Evolutionary conservation across 1,140 invertebrate genomes (phyloP).

Genomic region (Atopsyche davidsoni): DNA sequence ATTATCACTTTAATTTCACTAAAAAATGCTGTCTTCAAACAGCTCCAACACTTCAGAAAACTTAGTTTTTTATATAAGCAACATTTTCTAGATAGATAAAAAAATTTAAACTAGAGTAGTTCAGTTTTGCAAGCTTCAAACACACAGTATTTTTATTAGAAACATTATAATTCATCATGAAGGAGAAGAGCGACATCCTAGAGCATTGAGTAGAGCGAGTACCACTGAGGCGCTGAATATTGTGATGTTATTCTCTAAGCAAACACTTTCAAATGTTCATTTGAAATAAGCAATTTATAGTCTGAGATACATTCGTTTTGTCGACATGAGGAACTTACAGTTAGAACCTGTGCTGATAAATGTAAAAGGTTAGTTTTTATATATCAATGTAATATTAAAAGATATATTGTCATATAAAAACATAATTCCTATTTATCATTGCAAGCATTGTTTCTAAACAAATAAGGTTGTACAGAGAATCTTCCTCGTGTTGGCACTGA

Average conservation of each 20-base stretch:
- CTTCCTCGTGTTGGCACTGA: constrained; percentile 9
- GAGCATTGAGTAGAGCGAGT: constrained; percentile 29
- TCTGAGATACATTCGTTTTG: constrained; percentile 14
- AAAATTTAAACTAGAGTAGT: no score
- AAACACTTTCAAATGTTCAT: constrained; percentile 23
- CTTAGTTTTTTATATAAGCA: no score
- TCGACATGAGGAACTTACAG: constrained; percentile 3
- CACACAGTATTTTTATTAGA: constrained; percentile 24
- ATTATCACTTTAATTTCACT: no score
- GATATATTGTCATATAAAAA: no score
- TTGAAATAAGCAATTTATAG: constrained; percentile 13
- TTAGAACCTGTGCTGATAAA: neutral
- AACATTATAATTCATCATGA: constrained; percentile 23
- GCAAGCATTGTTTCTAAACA: no score
- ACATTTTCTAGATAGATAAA: no score
- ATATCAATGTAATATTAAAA: no score
- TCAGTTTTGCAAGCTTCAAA: constrained; percentile 29
- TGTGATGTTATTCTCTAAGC: constrained; percentile 31
- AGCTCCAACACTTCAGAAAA: no score
- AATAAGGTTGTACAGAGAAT: no score
- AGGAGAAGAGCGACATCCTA: constrained; percentile 21
- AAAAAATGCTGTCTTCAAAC: no score
- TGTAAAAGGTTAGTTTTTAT: neutral
- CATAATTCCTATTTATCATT: no score
- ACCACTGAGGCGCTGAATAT: constrained; percentile 18